These are phyloP conservation scores for Pollachius pollachius DNA, from an alignment of 2,113 vertebrate genomes.

Conservation along the genomic window DNA sequence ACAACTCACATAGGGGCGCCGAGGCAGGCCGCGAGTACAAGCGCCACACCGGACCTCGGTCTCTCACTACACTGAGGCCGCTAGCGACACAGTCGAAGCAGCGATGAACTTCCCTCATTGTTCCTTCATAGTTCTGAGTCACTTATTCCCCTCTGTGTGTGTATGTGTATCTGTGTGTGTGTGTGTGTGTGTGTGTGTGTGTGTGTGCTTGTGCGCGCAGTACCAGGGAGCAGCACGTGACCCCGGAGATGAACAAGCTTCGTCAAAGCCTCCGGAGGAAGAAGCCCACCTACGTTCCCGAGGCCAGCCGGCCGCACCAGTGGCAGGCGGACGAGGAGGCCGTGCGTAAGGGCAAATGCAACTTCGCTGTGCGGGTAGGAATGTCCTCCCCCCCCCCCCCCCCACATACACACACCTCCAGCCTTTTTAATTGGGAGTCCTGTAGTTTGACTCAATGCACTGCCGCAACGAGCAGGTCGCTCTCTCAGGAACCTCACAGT, in stretches of 20 bases:
- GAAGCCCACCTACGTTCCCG: constrained; percentile 87
- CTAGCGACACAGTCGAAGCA: no score
- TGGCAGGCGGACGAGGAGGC: constrained; percentile 92
- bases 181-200: constrained; percentile 12
- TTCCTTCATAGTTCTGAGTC: no score
- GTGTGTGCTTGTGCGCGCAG: constrained; percentile 43
- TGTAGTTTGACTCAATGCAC: no score
- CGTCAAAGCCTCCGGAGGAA: constrained; percentile 89
- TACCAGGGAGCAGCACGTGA: constrained; percentile 76
- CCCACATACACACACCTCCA: no score
- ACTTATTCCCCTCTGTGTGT: not conserved
- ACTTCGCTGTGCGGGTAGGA: constrained; percentile 86
- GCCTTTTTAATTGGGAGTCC: not conserved
- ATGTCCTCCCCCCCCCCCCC: not conserved
- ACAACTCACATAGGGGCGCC: no score
- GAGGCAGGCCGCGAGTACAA: no score
- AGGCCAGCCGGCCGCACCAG: constrained; percentile 89
- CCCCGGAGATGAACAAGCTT: constrained; percentile 91
- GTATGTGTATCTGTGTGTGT: not conserved
- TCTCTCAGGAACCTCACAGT: no score
- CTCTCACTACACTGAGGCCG: no score
- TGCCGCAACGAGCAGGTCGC: no score
- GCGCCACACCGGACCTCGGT: no score
- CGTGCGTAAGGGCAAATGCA: constrained; percentile 87
- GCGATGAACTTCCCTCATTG: no score